These are phyloP conservation scores for Scartelaos histophorus DNA, from an alignment of 2,113 vertebrate genomes.

Conservation along the genomic window DNA sequence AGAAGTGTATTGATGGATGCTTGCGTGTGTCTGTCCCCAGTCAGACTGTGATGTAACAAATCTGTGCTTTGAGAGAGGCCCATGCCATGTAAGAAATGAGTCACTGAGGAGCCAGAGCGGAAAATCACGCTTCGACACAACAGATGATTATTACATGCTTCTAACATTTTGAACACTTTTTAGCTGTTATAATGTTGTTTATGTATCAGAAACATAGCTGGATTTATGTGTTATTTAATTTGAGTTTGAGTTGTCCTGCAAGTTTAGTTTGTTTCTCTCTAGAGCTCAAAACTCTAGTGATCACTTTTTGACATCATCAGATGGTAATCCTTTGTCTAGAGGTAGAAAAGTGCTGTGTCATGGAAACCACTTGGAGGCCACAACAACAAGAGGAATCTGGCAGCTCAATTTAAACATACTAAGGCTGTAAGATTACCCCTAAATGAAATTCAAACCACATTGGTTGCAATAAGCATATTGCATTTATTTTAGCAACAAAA, in stretches of 20 bases:
- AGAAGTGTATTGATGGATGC: no score
- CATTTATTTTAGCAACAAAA: no score
- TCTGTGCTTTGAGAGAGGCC: neutral
- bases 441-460: no score
- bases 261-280: no score
- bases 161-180: no score
- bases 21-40: neutral
- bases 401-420: no score
- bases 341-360: neutral
- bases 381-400: neutral
- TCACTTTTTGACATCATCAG: neutral
- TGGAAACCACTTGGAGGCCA: neutral
- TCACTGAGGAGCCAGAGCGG: constrained; percentile 14
- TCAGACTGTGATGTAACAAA: neutral
- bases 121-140: neutral
- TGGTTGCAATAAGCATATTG: no score
- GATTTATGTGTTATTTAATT: no score
- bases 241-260: no score
- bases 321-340: neutral
- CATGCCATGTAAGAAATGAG: constrained; percentile 19
- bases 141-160: neutral
- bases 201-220: no score
- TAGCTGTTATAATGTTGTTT: no score
- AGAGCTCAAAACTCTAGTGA: neutral
- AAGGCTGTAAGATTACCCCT: no score